Conservation (phyloP, 2,113 vertebrate species). For the Illadopsis cleaveri region DNA sequence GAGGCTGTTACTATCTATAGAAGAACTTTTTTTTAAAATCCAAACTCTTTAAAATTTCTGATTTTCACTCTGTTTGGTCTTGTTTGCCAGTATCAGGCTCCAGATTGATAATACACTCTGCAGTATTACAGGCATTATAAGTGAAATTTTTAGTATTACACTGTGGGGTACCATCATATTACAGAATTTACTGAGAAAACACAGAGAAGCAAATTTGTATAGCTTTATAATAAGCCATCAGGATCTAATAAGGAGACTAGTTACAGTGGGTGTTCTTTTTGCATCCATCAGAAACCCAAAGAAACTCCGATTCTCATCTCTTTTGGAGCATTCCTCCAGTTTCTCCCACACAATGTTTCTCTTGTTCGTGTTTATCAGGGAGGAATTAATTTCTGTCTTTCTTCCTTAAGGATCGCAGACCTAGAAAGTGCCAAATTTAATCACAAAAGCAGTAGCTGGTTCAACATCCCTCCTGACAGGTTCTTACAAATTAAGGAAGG, state of each 20-base stretch:
- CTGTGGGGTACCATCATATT: neutral
- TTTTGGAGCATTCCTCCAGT: neutral
- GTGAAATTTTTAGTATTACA: neutral
- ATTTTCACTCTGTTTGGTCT: neutral
- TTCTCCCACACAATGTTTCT: neutral
- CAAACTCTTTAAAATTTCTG: neutral
- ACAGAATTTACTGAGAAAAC: neutral
- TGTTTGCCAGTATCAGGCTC: neutral
- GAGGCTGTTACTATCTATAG: neutral
- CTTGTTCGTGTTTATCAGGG: conserved; percentile 8
- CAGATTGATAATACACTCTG: neutral
- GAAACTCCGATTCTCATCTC: neutral
- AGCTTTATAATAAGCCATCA: neutral
- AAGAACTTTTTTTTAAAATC: neutral
- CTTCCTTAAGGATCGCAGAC: neutral
- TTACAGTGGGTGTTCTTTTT: neutral
- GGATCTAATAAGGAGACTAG: neutral
- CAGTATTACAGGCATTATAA: neutral
- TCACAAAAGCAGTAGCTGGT: neutral
- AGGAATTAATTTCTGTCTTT: conserved; percentile 37
- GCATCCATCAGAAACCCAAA: neutral
- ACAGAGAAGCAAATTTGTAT: neutral
- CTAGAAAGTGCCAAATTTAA: conserved; percentile 28
- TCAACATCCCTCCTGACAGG: neutral
- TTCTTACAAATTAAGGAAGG: neutral